Evolutionary conservation across 2,888 invertebrate genomes (phyloP).

Genomic region (Alcis repandata): DNA sequence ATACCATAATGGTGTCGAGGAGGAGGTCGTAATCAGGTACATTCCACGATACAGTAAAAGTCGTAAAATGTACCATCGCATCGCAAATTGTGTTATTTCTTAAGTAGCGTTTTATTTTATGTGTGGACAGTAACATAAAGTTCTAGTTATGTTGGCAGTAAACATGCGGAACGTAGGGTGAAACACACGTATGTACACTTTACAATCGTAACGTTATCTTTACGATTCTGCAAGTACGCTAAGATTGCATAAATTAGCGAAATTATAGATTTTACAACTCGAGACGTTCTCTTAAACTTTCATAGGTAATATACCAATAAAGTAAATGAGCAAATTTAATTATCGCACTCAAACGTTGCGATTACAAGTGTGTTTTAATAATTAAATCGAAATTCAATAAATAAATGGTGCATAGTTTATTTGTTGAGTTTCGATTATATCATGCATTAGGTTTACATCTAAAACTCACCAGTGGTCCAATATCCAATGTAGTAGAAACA

Average conservation of each 20-base stretch:
- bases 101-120: constrained; percentile 60
- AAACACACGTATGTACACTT: constrained; percentile 37
- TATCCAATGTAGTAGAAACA: constrained; percentile 54
- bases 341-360: background rate
- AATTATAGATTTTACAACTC: constrained; percentile 21
- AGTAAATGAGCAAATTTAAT: constrained; percentile 1
- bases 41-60: constrained; percentile 37
- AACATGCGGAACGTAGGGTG: constrained; percentile 43
- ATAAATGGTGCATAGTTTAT: constrained; percentile 1
- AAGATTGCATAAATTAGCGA: constrained; percentile 13
- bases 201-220: constrained; percentile 19
- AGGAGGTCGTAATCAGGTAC: constrained; percentile 25
- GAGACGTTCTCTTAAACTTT: background rate
- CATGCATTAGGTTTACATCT: constrained; percentile 29
- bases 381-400: constrained; percentile 28
- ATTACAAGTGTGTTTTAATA: constrained; percentile 31
- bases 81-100: constrained; percentile 61
- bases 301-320: background rate
- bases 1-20: constrained; percentile 38
- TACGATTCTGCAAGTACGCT: constrained; percentile 13
- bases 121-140: constrained; percentile 55
- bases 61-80: constrained; percentile 58
- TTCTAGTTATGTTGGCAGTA: constrained; percentile 49
- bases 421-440: constrained; percentile 23
- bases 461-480: constrained; percentile 60